phyloP scores from a whole-genome alignment of 2,888 invertebrate species.

The Masnerella sp. region DNA sequence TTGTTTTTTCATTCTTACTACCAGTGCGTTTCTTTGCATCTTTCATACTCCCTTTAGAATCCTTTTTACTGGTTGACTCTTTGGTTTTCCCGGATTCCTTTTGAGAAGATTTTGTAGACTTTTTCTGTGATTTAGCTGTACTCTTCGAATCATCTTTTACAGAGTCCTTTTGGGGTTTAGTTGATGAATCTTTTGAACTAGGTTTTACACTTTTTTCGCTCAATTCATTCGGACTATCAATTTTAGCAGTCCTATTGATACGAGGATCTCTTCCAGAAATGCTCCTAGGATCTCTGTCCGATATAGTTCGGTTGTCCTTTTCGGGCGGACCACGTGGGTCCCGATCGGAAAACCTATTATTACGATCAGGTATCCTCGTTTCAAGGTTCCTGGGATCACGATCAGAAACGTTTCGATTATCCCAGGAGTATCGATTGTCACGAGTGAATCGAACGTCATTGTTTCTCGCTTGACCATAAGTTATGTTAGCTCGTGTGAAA shows the following conservation, averaged over 20 bases:
- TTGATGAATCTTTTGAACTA: slow-evolving; percentile 4
- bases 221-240: slow-evolving; percentile 23
- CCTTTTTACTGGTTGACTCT: slow-evolving; percentile 3
- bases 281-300: slow-evolving; percentile 43
- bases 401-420: slow-evolving; percentile 24
- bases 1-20: slow-evolving; percentile 19
- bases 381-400: slow-evolving; percentile 33
- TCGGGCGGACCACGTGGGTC: slow-evolving; percentile 30
- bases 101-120: neutral
- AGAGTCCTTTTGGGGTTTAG: slow-evolving; percentile 9
- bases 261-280: slow-evolving; percentile 50
- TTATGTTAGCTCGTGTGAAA: slow-evolving; percentile 42
- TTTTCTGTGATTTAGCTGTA: too few relatives aligned
- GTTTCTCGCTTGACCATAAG: slow-evolving; percentile 42
- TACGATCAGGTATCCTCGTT: slow-evolving; percentile 23
- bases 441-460: slow-evolving; percentile 29
- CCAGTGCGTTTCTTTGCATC: slow-evolving; percentile 1
- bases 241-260: slow-evolving; percentile 36
- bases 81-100: neutral
- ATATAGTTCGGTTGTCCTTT: slow-evolving; percentile 25
- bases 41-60: neutral
- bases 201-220: neutral
- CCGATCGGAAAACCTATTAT: slow-evolving; percentile 34
- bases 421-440: slow-evolving; percentile 27
- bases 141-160: too few relatives aligned